Evolutionary conservation across 2,113 vertebrate genomes (phyloP).

Genomic region (Sylvia atricapilla): DNA sequence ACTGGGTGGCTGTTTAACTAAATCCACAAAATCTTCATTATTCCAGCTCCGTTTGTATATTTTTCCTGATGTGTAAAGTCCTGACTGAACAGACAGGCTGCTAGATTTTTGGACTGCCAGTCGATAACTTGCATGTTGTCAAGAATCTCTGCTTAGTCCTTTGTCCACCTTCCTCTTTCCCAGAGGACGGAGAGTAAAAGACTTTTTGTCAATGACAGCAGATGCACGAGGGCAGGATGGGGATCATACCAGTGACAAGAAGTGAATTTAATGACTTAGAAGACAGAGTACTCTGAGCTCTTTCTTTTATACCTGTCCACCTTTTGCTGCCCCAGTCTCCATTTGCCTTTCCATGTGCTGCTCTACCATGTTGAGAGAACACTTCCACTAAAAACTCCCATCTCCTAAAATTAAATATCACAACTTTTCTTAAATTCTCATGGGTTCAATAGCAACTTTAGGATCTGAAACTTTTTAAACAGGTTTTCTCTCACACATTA

Average conservation of each 20-base stretch:
- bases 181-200: not conserved
- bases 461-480: not conserved
- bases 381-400: not conserved
- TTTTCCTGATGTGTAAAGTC: not conserved
- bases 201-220: not conserved
- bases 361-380: fast-evolving
- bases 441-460: not conserved
- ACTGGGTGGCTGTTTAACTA: fast-evolving
- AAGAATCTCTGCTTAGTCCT: not conserved
- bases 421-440: not conserved
- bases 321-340: not conserved
- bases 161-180: not conserved
- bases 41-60: not conserved
- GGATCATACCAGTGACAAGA: not conserved
- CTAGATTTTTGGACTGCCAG: not conserved
- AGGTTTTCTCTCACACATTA: not conserved
- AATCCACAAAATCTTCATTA: not conserved
- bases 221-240: not conserved
- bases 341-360: not conserved
- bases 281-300: not conserved
- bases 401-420: not conserved
- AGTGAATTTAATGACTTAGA: not conserved
- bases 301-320: not conserved
- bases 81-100: not conserved
- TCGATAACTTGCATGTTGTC: not conserved